Percentiles rank a stretch among this genome's conserved stretches.
These are phyloP conservation scores for Erynnis tages DNA, from an alignment of 2,888 invertebrate species.

Conservation along the genomic window DNA sequence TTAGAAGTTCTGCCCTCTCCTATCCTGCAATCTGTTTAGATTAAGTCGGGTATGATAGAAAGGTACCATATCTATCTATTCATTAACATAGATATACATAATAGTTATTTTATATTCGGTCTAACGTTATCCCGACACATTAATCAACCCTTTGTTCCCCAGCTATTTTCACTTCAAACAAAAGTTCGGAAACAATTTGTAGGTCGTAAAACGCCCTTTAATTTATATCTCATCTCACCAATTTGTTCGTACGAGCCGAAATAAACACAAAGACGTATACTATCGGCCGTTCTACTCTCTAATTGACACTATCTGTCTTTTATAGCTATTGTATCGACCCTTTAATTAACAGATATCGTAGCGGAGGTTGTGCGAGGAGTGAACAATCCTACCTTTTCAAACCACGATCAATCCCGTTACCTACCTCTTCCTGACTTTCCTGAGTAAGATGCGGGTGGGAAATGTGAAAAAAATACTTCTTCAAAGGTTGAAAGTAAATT, in stretches of 20 bases:
- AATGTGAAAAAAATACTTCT: too few species aligned
- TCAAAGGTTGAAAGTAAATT: too few species aligned
- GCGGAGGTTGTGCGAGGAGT: conserved; percentile 46
- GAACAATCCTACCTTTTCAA: conserved; percentile 49
- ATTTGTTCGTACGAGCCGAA: conserved; percentile 50
- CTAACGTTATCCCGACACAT: not conserved
- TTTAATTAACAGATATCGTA: conserved; percentile 64
- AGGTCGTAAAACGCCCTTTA: conserved; percentile 46
- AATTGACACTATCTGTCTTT: conserved; percentile 69
- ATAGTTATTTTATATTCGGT: too few species aligned
- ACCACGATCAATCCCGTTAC: conserved; percentile 38
- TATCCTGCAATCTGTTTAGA: too few species aligned
- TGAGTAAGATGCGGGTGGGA: too few species aligned
- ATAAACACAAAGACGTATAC: conserved; percentile 49
- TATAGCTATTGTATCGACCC: conserved; percentile 57
- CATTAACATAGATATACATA: too few species aligned
- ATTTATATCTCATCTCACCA: conserved; percentile 52
- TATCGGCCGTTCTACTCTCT: conserved; percentile 42
- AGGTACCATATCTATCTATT: too few species aligned
- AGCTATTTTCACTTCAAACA: conserved; percentile 16
- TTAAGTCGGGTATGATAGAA: too few species aligned
- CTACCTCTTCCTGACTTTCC: conserved; percentile 7
- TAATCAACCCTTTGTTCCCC: conserved; percentile 30
- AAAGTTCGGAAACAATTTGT: conserved; percentile 48
- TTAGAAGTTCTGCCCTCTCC: too few species aligned